phyloP scores from a whole-genome alignment of 2,113 vertebrate genomes.

The Regulus satrapa region DNA sequence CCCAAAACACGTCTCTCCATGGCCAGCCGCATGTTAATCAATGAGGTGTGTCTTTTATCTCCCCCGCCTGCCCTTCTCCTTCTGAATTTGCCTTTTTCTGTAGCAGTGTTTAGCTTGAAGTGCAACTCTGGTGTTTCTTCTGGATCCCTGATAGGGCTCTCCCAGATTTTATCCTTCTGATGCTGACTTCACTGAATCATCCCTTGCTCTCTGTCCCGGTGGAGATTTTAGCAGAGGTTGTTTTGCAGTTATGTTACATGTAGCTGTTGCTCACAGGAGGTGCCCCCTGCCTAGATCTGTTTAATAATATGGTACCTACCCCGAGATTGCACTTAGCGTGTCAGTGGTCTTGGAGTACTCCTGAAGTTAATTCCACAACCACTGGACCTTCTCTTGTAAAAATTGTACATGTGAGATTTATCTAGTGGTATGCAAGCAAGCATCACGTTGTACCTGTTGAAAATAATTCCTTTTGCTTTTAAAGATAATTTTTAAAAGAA shows the following conservation, averaged over 20 bases:
- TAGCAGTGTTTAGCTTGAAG: not conserved
- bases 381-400: not conserved
- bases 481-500: not conserved
- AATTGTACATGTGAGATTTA: not conserved
- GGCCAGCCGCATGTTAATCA: slow-evolving; percentile 98
- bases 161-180: not conserved
- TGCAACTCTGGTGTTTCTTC: not conserved
- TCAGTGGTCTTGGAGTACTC: not conserved
- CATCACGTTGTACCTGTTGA: accelerated
- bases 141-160: not conserved
- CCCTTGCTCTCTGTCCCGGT: not conserved
- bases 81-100: not conserved
- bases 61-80: not conserved
- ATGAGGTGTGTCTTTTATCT: slow-evolving; percentile 77
- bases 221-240: not conserved
- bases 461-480: not conserved
- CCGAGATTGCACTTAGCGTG: not conserved
- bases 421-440: not conserved
- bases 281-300: not conserved
- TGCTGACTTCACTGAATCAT: not conserved
- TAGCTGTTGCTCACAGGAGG: not conserved
- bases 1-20: slow-evolving; percentile 97
- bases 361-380: not conserved
- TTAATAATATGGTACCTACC: not conserved
- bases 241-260: not conserved